These are phyloP conservation scores for Oreotragus oreotragus DNA, from an alignment of 2,113 vertebrate species.

Conservation along the genomic window DNA sequence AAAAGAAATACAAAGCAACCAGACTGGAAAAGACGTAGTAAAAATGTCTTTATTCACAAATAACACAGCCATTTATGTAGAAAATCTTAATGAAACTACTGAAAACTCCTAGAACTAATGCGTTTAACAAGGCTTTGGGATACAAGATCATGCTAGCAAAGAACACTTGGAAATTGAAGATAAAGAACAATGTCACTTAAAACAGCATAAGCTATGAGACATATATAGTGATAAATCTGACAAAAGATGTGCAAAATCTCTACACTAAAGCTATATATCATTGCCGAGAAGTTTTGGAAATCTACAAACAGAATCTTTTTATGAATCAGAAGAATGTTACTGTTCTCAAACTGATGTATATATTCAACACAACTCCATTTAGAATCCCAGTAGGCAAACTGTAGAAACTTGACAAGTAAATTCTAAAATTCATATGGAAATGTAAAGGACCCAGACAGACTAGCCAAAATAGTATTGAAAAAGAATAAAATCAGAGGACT, in stretches of 20 bases:
- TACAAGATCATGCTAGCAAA: neutral
- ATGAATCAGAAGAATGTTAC: slow-evolving; percentile 8
- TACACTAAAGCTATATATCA: neutral
- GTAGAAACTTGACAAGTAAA: neutral
- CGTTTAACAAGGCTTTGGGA: neutral
- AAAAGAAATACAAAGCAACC: neutral
- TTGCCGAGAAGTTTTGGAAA: neutral
- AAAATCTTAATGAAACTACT: neutral
- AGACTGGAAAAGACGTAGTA: neutral
- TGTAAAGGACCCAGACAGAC: neutral
- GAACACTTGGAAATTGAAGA: neutral
- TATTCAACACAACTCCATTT: neutral
- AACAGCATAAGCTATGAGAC: neutral
- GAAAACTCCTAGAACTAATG: neutral
- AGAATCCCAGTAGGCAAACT: neutral
- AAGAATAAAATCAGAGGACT: neutral
- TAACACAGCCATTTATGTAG: neutral
- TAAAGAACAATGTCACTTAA: neutral
- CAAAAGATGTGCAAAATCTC: neutral
- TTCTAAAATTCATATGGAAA: slow-evolving; percentile 10
- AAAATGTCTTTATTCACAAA: neutral
- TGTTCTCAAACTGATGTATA: neutral
- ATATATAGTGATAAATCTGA: neutral
- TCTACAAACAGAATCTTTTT: neutral
- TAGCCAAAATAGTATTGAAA: neutral